Conservation (phyloP, 2,113 vertebrate genomes). For the Notarius quadriscutis region DNA sequence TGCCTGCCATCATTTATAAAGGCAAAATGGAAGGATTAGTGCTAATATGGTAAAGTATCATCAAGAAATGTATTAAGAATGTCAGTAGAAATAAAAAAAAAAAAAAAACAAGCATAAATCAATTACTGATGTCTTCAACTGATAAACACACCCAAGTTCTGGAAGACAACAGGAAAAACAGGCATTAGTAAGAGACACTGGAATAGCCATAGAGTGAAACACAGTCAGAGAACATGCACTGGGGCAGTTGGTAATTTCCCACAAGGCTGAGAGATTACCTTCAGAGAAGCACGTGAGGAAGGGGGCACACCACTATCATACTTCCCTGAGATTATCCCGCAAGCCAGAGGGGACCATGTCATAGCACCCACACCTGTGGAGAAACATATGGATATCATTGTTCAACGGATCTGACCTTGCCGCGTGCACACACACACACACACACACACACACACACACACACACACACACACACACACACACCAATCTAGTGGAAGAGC, state of each 20-base stretch:
- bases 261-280: slow-evolving; percentile 63
- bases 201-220: not conserved
- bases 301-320: slow-evolving; percentile 84
- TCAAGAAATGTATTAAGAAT: not conserved
- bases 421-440: not conserved
- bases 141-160: slow-evolving; percentile 17
- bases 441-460: not conserved
- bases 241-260: not conserved
- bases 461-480: slow-evolving; percentile 27
- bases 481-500: slow-evolving; percentile 92
- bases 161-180: slow-evolving; percentile 15
- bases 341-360: slow-evolving; percentile 92
- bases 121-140: slow-evolving; percentile 3
- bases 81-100: not conserved
- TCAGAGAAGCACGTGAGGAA: slow-evolving; percentile 84
- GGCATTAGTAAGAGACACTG: slow-evolving; percentile 13
- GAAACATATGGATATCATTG: not conserved
- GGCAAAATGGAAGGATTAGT: not conserved
- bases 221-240: not conserved
- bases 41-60: not conserved
- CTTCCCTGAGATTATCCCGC: slow-evolving; percentile 89
- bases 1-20: not conserved
- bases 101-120: not conserved
- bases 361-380: slow-evolving; percentile 84
- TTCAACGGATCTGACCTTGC: not conserved